phyloP scores from a whole-genome alignment of 35 echinoderm and acorn worm genomes.

The Strongylocentrotus purpuratus region DNA sequence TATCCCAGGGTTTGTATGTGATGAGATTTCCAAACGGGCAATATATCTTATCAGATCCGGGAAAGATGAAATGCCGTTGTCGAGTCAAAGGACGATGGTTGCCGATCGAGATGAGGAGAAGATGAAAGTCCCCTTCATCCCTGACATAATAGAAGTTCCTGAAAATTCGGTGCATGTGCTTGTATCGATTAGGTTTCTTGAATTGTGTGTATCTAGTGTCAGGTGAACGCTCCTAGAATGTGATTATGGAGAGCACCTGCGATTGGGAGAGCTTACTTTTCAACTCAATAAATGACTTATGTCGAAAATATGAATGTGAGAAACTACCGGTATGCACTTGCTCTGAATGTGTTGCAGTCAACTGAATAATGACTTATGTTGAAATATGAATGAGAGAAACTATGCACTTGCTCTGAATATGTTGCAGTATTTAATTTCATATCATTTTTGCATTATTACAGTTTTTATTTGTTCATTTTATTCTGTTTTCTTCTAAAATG shows the following conservation, averaged over 20 bases:
- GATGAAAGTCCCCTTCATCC: background rate
- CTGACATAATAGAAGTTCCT: background rate
- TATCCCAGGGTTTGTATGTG: background rate
- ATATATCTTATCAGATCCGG: background rate
- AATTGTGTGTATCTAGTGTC: slow-evolving; percentile 25
- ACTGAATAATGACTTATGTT: background rate
- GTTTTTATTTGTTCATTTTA: no score
- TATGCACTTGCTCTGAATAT: no score
- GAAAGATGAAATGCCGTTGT: background rate
- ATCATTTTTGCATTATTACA: no score
- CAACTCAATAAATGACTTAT: no score
- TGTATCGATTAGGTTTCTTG: slow-evolving; percentile 10
- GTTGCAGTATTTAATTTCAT: no score
- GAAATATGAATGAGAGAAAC: background rate
- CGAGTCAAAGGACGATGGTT: background rate
- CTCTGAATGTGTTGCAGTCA: background rate
- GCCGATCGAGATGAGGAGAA: background rate
- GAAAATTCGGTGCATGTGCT: slow-evolving; percentile 9
- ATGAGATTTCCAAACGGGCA: background rate
- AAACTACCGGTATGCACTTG: no score
- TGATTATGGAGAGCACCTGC: background rate
- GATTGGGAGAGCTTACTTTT: background rate
- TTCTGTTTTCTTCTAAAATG: no score
- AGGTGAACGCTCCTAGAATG: background rate
- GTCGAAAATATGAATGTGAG: no score